Evolutionary conservation across 2,888 invertebrate species (phyloP), one percentile per base, ranked within the genome.

Genomic region (Melinaea menophilus): DNA sequence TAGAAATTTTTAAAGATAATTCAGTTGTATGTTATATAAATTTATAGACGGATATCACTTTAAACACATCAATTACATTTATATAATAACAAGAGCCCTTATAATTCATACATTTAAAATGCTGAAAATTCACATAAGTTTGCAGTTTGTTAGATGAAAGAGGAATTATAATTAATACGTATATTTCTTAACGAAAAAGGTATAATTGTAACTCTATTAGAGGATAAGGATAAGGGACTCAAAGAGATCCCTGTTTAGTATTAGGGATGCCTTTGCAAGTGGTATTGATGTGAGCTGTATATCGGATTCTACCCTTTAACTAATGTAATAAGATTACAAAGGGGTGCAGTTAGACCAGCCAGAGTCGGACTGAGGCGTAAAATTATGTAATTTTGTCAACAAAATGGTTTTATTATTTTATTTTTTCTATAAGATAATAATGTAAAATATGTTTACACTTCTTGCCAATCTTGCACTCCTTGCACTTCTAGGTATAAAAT

Each of bases 261-360:
- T 64, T 59, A 63, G 63, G 73, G 72, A 75, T 77, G 74, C 75
- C 76, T 69, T 72, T 75, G 73, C 76, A 75, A 76, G 74, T 77
- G 75, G 77, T 79, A 83, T 82, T 76, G 81, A 80, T 83, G 82
- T 75, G 71, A 78, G 79, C 81, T 82, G 78, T 82, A 84, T 73
- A 82, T 82, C 81, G 82, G 78, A 77, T 79, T 84, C 80, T 82
- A 86, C 87, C 86, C 87, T 86, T 84, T 86, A 82, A 84, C 87
- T 84, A 86, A 85, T 83, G 82, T 84, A 86, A 87, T 88, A 85
- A 86, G 85, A 86, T 87, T 87, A 87, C 84, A 86, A 85, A 85
- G 86, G 86, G 86, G 76, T 81, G 79, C 75, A 80, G 78, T 73
- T 77, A 79, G 77, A 76, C 75, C 59, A 41, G 22, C 37, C 81